Evolutionary conservation across 2,888 invertebrate species (phyloP).

Genomic region (Sepioteuthis lessoniana): DNA sequence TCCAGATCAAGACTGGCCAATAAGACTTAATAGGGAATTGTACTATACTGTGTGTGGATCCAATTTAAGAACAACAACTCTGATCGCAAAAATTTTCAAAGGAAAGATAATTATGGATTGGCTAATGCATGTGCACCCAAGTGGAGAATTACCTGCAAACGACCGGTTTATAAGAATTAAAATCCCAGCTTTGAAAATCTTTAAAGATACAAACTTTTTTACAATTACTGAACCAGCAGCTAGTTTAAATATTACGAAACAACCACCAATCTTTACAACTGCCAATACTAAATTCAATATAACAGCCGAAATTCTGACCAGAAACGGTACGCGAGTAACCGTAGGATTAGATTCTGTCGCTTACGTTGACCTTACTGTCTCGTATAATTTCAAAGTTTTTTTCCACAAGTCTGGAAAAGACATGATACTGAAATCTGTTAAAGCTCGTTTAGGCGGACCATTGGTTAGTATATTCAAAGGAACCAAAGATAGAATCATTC

Average conservation of each 20-base stretch:
- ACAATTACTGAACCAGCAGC: constrained; percentile 53
- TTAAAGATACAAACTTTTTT: constrained; percentile 53
- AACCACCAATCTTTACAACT: constrained; percentile 39
- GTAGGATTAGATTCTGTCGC: constrained; percentile 57
- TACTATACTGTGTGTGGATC: constrained; percentile 47
- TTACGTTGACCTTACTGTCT: constrained; percentile 54
- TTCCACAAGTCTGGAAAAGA: constrained; percentile 52
- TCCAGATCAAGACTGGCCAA: constrained; percentile 47
- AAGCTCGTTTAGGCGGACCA: constrained; percentile 56
- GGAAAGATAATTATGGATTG: constrained; percentile 49
- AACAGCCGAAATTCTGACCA: constrained; percentile 52
- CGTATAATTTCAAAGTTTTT: constrained; percentile 52
- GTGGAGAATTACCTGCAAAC: constrained; percentile 48
- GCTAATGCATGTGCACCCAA: constrained; percentile 50
- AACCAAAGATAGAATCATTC: constrained; percentile 53
- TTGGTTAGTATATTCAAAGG: constrained; percentile 52
- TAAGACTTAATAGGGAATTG: constrained; percentile 41
- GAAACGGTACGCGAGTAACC: constrained; percentile 45
- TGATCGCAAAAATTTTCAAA: neutral
- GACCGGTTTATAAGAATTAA: constrained; percentile 51
- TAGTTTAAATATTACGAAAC: constrained; percentile 39
- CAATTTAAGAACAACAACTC: neutral
- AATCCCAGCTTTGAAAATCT: constrained; percentile 47
- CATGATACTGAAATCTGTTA: constrained; percentile 52
- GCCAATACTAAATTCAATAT: constrained; percentile 51